A percentile compares a stretch with the other conserved stretches of the same genome.
Evolutionary conservation across 2,888 invertebrate genomes (phyloP).

Genomic region (Pseudococcus jackbeardsleyi): DNA sequence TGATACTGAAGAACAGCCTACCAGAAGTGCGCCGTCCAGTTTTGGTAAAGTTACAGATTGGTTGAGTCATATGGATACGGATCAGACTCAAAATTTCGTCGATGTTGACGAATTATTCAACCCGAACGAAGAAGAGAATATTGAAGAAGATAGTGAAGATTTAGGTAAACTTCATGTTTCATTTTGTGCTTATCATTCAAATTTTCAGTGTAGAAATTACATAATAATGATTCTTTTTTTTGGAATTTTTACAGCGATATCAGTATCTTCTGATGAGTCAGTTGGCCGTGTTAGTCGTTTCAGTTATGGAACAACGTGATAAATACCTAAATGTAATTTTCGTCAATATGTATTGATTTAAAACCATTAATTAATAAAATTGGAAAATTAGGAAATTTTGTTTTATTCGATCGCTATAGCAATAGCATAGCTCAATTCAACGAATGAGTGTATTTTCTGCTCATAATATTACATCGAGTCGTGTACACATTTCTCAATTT

Average conservation of each 20-base stretch:
- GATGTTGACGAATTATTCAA: constrained; percentile 24
- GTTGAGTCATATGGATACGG: background rate
- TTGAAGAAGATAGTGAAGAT: background rate
- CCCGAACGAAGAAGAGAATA: background rate
- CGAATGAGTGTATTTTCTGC: no score
- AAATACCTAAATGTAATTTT: no score
- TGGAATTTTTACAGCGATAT: background rate
- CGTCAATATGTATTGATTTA: no score
- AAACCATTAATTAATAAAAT: no score
- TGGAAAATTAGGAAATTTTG: no score
- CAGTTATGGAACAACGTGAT: background rate
- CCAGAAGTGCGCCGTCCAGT: background rate
- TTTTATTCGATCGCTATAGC: no score
- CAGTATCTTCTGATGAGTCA: constrained; percentile 11
- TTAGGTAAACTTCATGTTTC: background rate
- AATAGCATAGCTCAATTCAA: no score
- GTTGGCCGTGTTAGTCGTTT: background rate
- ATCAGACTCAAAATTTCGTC: background rate
- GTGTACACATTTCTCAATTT: no score
- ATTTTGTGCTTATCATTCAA: background rate
- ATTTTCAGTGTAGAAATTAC: background rate
- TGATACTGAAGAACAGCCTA: constrained; percentile 27
- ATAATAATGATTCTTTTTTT: background rate
- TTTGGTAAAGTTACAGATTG: constrained; percentile 21
- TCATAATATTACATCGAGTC: no score